Percentiles rank a stretch among this genome's conserved stretches.
These are phyloP conservation scores for Chalcis sispes DNA, from an alignment of 2,888 invertebrate genomes.

Conservation along the genomic window DNA sequence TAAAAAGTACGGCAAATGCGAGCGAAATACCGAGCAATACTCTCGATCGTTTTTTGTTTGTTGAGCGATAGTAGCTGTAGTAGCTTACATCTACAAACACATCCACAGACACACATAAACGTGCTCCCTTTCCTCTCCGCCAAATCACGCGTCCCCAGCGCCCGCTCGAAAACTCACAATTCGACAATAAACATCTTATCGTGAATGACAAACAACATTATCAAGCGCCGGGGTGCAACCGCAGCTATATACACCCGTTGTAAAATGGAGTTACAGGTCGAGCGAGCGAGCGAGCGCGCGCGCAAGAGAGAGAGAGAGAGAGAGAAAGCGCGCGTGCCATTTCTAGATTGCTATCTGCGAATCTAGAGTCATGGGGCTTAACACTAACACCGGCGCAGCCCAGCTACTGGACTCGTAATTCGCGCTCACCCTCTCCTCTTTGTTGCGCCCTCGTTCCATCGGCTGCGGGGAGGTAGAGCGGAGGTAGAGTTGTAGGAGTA, in stretches of 20 bases:
- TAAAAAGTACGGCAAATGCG: neutral
- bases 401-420: conserved; percentile 68
- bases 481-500: no score
- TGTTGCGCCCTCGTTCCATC: neutral
- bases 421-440: conserved; percentile 60
- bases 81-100: neutral
- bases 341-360: conserved; percentile 57
- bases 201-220: conserved; percentile 58
- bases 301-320: neutral
- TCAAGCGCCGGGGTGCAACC: conserved; percentile 31
- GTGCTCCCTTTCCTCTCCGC: conserved; percentile 22
- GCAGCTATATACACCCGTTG: neutral
- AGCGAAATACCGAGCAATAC: neutral
- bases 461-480: neutral
- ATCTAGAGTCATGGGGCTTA: conserved; percentile 66
- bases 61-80: conserved; percentile 21
- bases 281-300: neutral
- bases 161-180: conserved; percentile 42
- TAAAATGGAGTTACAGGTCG: conserved; percentile 54
- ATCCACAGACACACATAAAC: neutral
- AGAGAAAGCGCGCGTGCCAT: conserved; percentile 37
- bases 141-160: conserved; percentile 49
- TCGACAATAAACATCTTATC: conserved; percentile 58
- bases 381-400: conserved; percentile 70
- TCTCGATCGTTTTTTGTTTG: no score